Conservation (phyloP, 2,113 vertebrate genomes). For the Percopsis transmontana region DNA sequence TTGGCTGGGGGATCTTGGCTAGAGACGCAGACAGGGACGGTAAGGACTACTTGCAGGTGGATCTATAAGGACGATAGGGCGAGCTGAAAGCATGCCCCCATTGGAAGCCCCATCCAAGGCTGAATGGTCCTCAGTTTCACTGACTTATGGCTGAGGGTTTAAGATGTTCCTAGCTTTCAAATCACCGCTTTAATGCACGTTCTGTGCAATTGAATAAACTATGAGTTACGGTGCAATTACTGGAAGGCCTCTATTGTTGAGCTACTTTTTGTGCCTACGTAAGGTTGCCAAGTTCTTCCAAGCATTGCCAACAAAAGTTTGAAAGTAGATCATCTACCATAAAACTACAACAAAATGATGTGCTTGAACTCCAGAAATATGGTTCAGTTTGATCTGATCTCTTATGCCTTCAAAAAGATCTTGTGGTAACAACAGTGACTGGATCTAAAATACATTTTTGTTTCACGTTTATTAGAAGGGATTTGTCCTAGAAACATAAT, state of each 20-base stretch:
- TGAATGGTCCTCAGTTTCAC: background rate
- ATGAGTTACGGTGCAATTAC: background rate
- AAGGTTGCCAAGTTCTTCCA: background rate
- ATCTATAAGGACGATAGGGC: conserved; percentile 34
- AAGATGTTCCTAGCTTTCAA: conserved; percentile 10
- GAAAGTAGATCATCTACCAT: background rate
- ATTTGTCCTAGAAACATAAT: too few relatives aligned
- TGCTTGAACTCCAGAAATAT: background rate
- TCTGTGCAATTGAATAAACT: background rate
- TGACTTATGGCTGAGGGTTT: conserved; percentile 8
- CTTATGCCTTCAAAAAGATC: background rate
- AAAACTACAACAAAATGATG: too few relatives aligned
- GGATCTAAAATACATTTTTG: too few relatives aligned
- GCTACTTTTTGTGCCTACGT: background rate
- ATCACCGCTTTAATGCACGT: background rate
- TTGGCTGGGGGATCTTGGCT: conserved; percentile 26
- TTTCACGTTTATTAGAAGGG: too few relatives aligned
- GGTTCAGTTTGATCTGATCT: background rate
- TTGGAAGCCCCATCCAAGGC: background rate
- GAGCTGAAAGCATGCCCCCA: conserved; percentile 8
- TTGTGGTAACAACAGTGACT: background rate
- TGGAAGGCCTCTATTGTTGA: background rate
- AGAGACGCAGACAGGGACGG: conserved; percentile 8
- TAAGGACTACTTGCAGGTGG: conserved; percentile 31
- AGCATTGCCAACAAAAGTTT: too few relatives aligned